Evolutionary conservation across 2,113 vertebrate species (phyloP), one percentile per base, ranked within the genome.

Genomic region (Zosterops pallidus): DNA sequence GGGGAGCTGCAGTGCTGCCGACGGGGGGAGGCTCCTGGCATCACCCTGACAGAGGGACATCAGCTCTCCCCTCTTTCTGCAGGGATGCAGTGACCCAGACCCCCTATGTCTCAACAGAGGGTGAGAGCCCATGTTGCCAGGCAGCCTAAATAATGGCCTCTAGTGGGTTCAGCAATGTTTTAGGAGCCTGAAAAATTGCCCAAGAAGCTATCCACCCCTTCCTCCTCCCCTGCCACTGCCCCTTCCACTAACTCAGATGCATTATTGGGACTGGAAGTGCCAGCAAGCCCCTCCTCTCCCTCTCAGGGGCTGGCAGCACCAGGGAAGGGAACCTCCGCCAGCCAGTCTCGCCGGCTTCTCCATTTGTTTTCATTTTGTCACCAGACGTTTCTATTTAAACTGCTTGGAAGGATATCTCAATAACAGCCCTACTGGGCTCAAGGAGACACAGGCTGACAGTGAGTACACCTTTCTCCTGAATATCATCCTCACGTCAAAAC

Each of bases 321-420:
- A 14, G 92, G 85, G 70, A 97, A 83, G 60, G 49, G 19, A 96
- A 67, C 7, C 84, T 70, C 74, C 24, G 1, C 67, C 41, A 95
- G 86, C 85, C 91, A 95, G 60, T 86, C 86, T 95, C 11, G 0
- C 13, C 7, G 4, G 47, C 77, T 96, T 93, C 88, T 92, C 92
- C 92, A 95, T 97, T 97, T 97, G 92, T 97, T 98, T 97, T 98
- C 93, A 95, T 96, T 97, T 97, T 97, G 84, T 95, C 89, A 97
- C 56, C 77, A 98, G 94, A 92, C 84, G 1, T 84, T 95, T 95
- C 95, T 92, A 84, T 97, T 98, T 98, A 97, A 97, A 80, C 57
- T 80, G 41, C 59, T 97, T 95, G 77, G 86, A 97, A 97, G 88
- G 88, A 96, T 94, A 83, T 95, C 81, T 98, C 89, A 98, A 70